Evolutionary conservation across 2,888 invertebrate species (phyloP).

Genomic region (Drosophila multiciliata): DNA sequence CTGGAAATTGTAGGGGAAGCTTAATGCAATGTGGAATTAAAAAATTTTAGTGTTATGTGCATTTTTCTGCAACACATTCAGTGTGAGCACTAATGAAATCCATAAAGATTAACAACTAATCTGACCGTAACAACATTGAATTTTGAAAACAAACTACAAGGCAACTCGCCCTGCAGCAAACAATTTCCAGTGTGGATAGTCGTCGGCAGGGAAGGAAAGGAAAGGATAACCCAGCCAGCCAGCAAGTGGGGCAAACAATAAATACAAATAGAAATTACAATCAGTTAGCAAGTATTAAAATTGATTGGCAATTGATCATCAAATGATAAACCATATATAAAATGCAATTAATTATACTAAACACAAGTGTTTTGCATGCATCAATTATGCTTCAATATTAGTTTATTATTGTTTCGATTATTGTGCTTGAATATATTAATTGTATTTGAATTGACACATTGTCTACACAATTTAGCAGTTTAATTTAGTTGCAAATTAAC

Average conservation of each 20-base stretch:
- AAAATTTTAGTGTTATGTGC: constrained; percentile 7
- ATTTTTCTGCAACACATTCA: constrained; percentile 27
- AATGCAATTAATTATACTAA: constrained; percentile 23
- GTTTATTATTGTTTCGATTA: constrained; percentile 13
- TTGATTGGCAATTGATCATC: constrained; percentile 5
- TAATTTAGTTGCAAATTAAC: background rate
- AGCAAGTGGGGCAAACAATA: constrained; percentile 19
- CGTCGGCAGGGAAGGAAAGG: no score
- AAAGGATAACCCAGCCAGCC: background rate
- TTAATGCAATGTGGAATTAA: background rate
- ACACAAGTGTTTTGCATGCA: background rate
- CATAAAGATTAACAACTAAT: constrained; percentile 60
- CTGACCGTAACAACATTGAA: constrained; percentile 42
- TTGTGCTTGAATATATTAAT: background rate
- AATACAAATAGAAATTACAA: constrained; percentile 7
- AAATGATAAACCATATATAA: constrained; percentile 7
- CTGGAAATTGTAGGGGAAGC: constrained; percentile 14
- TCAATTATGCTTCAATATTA: constrained; percentile 20
- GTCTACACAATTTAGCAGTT: background rate
- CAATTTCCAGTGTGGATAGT: background rate
- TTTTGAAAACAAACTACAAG: constrained; percentile 25
- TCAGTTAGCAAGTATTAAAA: background rate
- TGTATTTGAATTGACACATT: background rate
- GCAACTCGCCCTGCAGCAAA: constrained; percentile 1
- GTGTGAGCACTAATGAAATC: constrained; percentile 51